These are phyloP conservation scores for Polydrusus cervinus DNA, from an alignment of 2,888 invertebrate species.

Conservation along the genomic window DNA sequence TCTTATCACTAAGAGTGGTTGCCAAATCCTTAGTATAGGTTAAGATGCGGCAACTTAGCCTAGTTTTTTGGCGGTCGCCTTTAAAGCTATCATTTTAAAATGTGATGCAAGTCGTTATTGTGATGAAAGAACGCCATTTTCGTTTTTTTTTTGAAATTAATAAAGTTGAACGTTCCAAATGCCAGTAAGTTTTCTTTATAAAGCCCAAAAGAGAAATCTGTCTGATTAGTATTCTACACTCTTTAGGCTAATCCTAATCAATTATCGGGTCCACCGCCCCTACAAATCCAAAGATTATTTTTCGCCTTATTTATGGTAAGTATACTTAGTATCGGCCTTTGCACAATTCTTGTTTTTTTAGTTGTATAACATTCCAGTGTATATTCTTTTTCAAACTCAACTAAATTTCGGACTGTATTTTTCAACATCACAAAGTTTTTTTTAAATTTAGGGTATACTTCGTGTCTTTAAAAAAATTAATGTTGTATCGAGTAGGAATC, in stretches of 20 bases:
- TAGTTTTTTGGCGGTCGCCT: too few species aligned
- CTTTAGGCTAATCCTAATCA: neutral
- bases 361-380: constrained; percentile 20
- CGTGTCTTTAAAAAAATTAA: constrained; percentile 8
- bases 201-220: neutral
- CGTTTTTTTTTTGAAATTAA: too few species aligned
- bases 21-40: too few species aligned
- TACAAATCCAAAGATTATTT: constrained; percentile 34
- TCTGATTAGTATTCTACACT: neutral
- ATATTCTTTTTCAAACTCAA: neutral
- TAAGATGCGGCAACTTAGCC: too few species aligned
- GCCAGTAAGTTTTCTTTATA: too few species aligned
- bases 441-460: neutral
- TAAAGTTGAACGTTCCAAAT: too few species aligned
- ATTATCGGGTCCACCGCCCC: neutral
- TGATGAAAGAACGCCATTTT: too few species aligned
- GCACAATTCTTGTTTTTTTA: constrained; percentile 17
- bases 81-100: too few species aligned
- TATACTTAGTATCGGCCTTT: neutral
- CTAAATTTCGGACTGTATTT: too few species aligned
- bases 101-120: too few species aligned
- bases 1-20: too few species aligned
- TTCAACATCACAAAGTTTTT: constrained; percentile 18
- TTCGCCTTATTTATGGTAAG: constrained; percentile 28
- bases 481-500: neutral